Evolutionary conservation across 1,140 invertebrate genomes (phyloP), one percentile per base, ranked within the genome.

Genomic region (Chionoecetes opilio): DNA sequence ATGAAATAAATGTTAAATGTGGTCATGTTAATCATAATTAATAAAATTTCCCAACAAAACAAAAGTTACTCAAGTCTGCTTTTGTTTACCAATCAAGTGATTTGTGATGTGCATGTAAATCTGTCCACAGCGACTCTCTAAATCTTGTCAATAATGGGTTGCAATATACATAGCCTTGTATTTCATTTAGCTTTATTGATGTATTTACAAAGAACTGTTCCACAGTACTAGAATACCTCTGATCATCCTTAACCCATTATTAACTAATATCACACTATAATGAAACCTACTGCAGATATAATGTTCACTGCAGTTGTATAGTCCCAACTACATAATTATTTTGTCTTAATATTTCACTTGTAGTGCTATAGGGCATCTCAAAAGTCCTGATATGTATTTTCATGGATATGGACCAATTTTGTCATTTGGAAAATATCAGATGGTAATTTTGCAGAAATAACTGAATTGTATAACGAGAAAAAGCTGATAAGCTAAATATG

Each of bases 281-380:
- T 84, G 82, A 93, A 86, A 88, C n/a, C 41, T 89, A 93, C 41
- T 93, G 87, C 82, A 94, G 93, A 84, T 86, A 93, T 85, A 90
- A 94, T 63, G 90, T 91, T 94, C 93, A 90, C 75, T 90, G 87
- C 87, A 94, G 88, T 31, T 93, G 84, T 87, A 93, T 93, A 93
- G 84, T 85, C 37, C 84, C 53, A 21, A 29, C 84, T 93, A 34
- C 92, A 93, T 93, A 82, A 87, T 86, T 85, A 82, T 93, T 86
- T 85, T 93, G 92, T 93, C 92, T 86, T 86, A 93, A 85, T 37
- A 87, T 53, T 93, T 93, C 53, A 82, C 86, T 85, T 34, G 37
- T 85, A 93, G 91, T n/a, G 26, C 82, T 32, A 32, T 86, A 93
- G 92, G 26, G 41, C 41, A 82, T 82, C 29, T 90, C 11, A 75